Conservation (phyloP, 1,140 invertebrate genomes). For the Bombus soroeensis region DNA sequence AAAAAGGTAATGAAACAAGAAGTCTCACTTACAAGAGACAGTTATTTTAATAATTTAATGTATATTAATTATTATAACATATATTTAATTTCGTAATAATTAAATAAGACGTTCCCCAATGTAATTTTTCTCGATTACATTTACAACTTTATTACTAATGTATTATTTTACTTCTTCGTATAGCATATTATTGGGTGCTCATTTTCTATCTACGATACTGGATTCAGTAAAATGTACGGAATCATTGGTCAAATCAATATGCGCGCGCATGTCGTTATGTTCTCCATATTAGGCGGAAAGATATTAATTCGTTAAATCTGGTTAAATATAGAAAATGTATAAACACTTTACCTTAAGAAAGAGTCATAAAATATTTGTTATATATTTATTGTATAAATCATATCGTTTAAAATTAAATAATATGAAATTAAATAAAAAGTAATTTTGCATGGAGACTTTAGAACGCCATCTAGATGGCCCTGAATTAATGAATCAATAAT, state of each 20-base stretch:
- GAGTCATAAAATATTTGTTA: conserved; percentile 3
- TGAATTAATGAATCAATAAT: conserved; percentile 44
- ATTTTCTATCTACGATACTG: conserved; percentile 39
- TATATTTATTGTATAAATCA: background rate
- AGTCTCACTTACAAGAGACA: too few relatives aligned
- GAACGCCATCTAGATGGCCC: conserved; percentile 28
- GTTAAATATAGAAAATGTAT: background rate
- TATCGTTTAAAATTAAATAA: background rate
- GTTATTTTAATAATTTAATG: background rate
- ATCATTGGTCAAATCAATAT: conserved; percentile 49
- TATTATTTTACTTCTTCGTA: background rate
- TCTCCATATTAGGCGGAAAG: conserved; percentile 42
- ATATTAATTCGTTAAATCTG: background rate
- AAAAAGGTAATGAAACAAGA: too few relatives aligned
- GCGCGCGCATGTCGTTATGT: conserved; percentile 47
- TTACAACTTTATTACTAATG: background rate
- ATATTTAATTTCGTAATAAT: background rate
- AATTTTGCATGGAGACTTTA: background rate
- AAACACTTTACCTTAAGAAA: background rate
- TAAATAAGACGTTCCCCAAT: background rate
- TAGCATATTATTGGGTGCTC: background rate
- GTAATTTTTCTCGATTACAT: too few relatives aligned
- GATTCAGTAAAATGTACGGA: conserved; percentile 2
- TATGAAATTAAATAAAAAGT: background rate
- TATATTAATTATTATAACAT: background rate